Evolutionary conservation across 2,797 vertebrate species (phyloP).

Genomic region (Choloepus didactylus): DNA sequence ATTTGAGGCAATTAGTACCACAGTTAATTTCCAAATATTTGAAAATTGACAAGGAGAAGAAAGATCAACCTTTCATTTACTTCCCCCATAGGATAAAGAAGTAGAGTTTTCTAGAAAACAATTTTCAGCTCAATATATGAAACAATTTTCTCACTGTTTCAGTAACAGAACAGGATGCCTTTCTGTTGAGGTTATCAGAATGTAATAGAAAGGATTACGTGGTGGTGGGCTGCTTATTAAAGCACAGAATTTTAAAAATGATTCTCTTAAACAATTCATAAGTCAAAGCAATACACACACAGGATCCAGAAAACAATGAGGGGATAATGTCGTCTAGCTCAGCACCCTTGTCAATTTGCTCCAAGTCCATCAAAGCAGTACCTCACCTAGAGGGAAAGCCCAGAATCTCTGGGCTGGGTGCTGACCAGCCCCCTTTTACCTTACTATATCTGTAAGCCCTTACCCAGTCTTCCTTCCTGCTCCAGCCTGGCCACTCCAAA

Average conservation of each 20-base stretch:
- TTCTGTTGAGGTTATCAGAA: neutral
- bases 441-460: rapidly evolving
- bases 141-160: neutral
- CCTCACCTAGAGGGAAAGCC: neutral
- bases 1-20: neutral
- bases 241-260: neutral
- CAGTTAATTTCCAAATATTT: neutral
- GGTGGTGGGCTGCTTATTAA: neutral
- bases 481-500: neutral
- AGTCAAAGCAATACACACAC: neutral
- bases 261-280: neutral
- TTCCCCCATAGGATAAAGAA: neutral
- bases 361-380: neutral
- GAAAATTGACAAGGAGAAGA: neutral
- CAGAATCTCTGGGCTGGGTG: neutral
- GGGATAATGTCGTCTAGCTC: neutral
- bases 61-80: neutral
- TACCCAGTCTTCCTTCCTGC: rapidly evolving
- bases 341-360: neutral
- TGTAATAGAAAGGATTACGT: neutral
- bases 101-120: conserved; percentile 11
- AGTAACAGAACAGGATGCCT: neutral
- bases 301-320: neutral
- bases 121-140: conserved; percentile 4
- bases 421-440: rapidly evolving